Conservation (phyloP, 2,797 vertebrate genomes). For the Epinephelus coioides region DNA sequence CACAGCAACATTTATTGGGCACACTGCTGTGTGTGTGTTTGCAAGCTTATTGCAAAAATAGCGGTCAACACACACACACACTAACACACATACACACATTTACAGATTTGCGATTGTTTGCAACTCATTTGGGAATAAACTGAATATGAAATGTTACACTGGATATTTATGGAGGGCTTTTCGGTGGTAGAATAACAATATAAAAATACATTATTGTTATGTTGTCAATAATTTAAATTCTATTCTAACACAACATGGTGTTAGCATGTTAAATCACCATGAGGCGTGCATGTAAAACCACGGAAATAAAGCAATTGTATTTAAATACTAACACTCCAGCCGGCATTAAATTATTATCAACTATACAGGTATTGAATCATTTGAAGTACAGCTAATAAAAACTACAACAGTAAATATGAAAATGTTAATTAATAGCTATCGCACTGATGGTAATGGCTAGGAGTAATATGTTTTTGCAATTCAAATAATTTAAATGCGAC, state of each 20-base stretch:
- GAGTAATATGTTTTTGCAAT: not conserved
- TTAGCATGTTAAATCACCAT: not conserved
- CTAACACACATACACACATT: not conserved
- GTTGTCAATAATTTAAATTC: constrained; percentile 3
- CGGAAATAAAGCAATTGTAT: not conserved
- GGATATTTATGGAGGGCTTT: not conserved
- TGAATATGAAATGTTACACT: not conserved
- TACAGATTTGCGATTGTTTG: not conserved
- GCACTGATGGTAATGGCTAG: not conserved
- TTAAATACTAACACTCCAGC: not conserved
- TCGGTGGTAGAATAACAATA: not conserved
- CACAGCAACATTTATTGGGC: constrained; percentile 18
- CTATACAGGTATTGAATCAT: not conserved
- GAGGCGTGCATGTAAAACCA: not conserved
- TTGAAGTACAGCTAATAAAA: not conserved
- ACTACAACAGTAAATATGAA: not conserved
- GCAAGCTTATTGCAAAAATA: constrained; percentile 12
- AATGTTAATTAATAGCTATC: not conserved
- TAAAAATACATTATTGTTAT: not conserved
- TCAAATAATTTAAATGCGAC: not conserved
- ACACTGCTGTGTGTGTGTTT: constrained; percentile 5
- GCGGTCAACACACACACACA: constrained; percentile 1
- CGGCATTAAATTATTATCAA: not conserved
- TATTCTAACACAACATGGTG: not conserved
- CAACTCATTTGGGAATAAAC: not conserved